phyloP scores from a whole-genome alignment of 2,888 invertebrate species.

The Nomada lathburiana region DNA sequence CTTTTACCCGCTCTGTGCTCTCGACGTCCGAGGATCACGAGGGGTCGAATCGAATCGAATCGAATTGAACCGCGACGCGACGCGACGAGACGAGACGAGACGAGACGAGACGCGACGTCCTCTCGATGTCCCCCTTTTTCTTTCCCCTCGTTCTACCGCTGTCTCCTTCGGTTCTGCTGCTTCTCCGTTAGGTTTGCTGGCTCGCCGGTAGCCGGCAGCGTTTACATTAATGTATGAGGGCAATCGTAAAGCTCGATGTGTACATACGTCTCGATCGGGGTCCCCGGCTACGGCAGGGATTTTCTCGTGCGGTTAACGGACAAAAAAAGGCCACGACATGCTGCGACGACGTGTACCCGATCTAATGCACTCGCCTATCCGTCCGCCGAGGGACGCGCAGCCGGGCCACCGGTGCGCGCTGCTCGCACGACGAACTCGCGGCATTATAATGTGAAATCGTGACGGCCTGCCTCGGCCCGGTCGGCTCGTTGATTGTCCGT shows the following conservation, averaged over 20 bases:
- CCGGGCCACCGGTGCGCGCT: conserved; percentile 57
- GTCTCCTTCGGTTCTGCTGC: conserved; percentile 22
- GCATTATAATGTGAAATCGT: conserved; percentile 73
- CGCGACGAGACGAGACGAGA: too few species aligned
- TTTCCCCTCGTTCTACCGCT: not conserved
- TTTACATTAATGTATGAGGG: conserved; percentile 84
- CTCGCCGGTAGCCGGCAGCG: conserved; percentile 68
- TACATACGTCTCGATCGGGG: conserved; percentile 82
- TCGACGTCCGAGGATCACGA: conserved; percentile 29
- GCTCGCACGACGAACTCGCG: conserved; percentile 50
- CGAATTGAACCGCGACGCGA: not conserved
- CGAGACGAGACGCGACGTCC: conserved; percentile 5
- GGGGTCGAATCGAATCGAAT: conserved; percentile 40
- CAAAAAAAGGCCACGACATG: conserved; percentile 72
- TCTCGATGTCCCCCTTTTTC: conserved; percentile 12
- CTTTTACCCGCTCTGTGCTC: conserved; percentile 20
- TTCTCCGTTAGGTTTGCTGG: conserved; percentile 36
- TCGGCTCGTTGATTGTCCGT: conserved; percentile 66
- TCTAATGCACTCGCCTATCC: conserved; percentile 73
- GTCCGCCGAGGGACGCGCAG: conserved; percentile 59
- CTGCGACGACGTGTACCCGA: conserved; percentile 73
- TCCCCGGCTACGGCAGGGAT: conserved; percentile 70
- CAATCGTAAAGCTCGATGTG: conserved; percentile 83
- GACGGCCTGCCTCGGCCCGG: conserved; percentile 52
- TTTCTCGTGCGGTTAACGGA: conserved; percentile 74